Base-by-base conservation (phyloP, 2,888 invertebrate genomes). In the Colletes collaris region DNA sequence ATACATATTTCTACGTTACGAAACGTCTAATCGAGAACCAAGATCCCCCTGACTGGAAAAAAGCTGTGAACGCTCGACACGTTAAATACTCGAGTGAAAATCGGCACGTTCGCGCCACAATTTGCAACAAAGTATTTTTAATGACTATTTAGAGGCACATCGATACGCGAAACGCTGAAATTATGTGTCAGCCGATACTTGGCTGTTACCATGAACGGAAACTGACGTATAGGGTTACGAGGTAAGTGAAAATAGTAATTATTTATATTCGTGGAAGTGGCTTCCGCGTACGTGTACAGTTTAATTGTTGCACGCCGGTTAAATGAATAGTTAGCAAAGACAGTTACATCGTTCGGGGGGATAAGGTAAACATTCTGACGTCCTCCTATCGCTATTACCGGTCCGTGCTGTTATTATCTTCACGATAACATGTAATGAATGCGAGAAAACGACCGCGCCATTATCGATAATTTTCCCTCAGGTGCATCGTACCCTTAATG, bases 381-480 rank as follows among this genome's bases (percentile, higher is more conserved):
- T 79, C 73, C 82, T 73, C 71, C 82, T 76, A 82, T 87, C 79
- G 74, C 85, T 86, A 87, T 86, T 84, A 81, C 86, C 76, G 62
- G 44, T 46, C 76, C 16, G 78, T 81, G 73, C 87, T 82, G 80
- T 81, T 84, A 87, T 87, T 87, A 87, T 87, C 82, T 74, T 19
- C 78, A 74, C 80, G 86, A 87, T 87, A 87, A 86, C 84, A 79
- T 84, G 81, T 81, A 87, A 87, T 81, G 82, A 87, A 86, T 86
- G 84, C 87, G 87, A 87, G 86, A 87, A 87, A 87, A 87, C 86
- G 84, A 87, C 81, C 84, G 66, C 73, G 70, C 79, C 76, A 87
- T 87, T 87, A 87, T 87, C 86, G 86, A 87, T 87, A 87, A 87
- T 87, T 87, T 84, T 74, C 86, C 76, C 81, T 82, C 82, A 72